Percentiles rank a stretch among this genome's conserved stretches.
These are phyloP conservation scores for Peromyscus leucopus DNA, from an alignment of 2,113 vertebrate species.

Conservation along the genomic window DNA sequence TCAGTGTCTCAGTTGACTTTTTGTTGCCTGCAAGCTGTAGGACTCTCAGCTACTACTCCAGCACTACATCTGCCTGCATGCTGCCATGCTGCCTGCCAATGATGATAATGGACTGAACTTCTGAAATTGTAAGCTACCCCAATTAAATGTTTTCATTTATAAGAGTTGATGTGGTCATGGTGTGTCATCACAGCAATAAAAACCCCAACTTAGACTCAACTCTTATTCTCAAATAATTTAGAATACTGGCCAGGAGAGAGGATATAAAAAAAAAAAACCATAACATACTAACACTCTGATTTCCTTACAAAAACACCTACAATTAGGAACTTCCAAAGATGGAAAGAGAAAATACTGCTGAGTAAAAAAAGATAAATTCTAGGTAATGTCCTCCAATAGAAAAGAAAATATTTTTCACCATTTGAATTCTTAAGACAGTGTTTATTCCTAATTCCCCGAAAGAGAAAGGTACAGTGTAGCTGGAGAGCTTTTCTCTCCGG, in stretches of 20 bases:
- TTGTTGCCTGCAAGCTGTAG: neutral
- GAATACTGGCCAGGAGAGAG: neutral
- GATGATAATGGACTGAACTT: neutral
- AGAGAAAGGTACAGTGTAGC: neutral
- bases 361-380: constrained; percentile 1
- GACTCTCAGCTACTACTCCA: neutral
- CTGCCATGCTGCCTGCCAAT: neutral
- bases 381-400: neutral
- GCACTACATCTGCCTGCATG: neutral
- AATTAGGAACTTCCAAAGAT: neutral
- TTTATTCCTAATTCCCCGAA: neutral
- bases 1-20: neutral
- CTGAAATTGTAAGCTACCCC: neutral
- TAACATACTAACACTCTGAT: neutral
- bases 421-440: neutral
- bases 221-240: neutral
- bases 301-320: neutral
- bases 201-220: neutral
- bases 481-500: too few species aligned
- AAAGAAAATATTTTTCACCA: constrained; percentile 3
- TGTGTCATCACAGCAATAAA: neutral
- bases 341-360: neutral
- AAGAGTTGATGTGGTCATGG: neutral
- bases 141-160: neutral
- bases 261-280: neutral